Percentiles rank a stretch among this genome's conserved stretches.
These are phyloP conservation scores for Harpegnathos saltator DNA, from an alignment of 1,140 invertebrate genomes.

Conservation along the genomic window DNA sequence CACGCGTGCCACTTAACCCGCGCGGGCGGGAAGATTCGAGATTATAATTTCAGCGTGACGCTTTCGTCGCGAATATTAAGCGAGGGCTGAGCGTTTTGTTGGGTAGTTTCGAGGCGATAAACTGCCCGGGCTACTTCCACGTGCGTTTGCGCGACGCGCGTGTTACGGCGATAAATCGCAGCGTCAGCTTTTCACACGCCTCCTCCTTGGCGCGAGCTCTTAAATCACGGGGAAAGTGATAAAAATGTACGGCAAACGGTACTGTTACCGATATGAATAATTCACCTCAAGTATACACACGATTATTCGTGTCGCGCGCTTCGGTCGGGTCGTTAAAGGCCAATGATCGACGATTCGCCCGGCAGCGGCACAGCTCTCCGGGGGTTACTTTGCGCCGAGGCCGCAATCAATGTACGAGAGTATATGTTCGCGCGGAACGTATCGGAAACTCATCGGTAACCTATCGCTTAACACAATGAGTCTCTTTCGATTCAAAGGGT, in stretches of 20 bases:
- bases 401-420: constrained; percentile 58
- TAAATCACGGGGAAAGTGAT: constrained; percentile 7
- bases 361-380: constrained; percentile 62
- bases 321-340: constrained; percentile 74
- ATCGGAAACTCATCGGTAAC: constrained; percentile 57
- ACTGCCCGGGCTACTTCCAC: background rate
- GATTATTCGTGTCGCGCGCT: constrained; percentile 16
- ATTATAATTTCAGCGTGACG: background rate
- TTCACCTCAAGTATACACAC: background rate
- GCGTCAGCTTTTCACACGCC: background rate
- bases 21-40: background rate
- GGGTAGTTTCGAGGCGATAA: too few relatives aligned
- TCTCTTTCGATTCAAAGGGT: background rate
- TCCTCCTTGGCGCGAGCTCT: background rate
- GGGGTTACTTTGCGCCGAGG: constrained; percentile 60
- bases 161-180: background rate
- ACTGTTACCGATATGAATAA: constrained; percentile 8
- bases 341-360: constrained; percentile 79
- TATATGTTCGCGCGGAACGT: constrained; percentile 31
- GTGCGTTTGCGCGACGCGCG: background rate
- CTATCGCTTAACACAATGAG: constrained; percentile 8
- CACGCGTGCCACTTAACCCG: background rate
- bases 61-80: background rate
- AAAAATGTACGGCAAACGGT: constrained; percentile 22
- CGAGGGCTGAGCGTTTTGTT: background rate